phyloP scores from a whole-genome alignment of 2,113 vertebrate species.

The Psophia crepitans region DNA sequence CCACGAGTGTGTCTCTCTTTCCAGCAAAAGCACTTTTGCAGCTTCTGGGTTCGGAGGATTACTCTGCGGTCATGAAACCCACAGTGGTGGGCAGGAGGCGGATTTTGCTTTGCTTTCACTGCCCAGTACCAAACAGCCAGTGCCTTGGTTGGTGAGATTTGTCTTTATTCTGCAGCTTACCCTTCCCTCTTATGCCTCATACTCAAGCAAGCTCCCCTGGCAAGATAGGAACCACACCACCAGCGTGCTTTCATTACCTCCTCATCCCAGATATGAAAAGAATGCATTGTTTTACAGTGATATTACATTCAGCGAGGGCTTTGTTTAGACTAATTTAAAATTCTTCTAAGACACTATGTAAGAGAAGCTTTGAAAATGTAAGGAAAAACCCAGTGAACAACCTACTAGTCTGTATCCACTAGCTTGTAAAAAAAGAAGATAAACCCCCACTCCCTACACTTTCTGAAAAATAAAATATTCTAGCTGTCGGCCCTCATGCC shows the following conservation, averaged over 20 bases:
- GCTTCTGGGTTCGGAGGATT: background rate
- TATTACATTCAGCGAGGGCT: background rate
- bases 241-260: background rate
- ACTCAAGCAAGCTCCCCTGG: background rate
- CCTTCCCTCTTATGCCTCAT: background rate
- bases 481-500: background rate
- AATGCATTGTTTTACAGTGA: background rate
- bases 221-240: background rate
- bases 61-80: background rate
- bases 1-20: background rate
- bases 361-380: background rate
- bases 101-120: background rate
- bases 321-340: constrained; percentile 16
- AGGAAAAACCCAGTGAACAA: background rate
- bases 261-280: background rate
- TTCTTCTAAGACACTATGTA: background rate
- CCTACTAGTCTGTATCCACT: background rate
- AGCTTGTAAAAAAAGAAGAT: background rate
- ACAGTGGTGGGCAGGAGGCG: background rate
- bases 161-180: background rate
- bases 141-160: background rate
- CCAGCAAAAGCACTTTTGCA: background rate
- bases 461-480: background rate
- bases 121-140: background rate
- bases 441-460: background rate